A percentile compares a stretch with the other conserved stretches of the same genome.
Conservation (phyloP, 2,113 vertebrate species). For the Bos javanicus region DNA sequence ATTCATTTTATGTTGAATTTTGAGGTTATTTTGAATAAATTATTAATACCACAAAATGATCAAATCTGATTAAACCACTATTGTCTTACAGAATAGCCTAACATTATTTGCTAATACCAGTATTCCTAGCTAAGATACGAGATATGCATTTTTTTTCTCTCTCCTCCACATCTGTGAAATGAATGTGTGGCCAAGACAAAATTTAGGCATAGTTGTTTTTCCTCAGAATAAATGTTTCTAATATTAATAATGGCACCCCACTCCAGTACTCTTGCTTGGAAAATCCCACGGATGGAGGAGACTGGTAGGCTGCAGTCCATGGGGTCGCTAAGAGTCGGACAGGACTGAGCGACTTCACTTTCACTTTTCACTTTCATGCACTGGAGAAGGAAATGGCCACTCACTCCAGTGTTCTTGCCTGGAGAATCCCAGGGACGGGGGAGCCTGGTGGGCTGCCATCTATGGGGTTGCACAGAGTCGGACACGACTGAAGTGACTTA, state of each 20-base stretch:
- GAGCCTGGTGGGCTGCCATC: no score
- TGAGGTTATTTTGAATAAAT: not conserved
- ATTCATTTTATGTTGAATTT: not conserved
- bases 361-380: no score
- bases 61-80: not conserved
- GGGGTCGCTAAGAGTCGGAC: no score
- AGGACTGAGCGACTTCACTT: no score
- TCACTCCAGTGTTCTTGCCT: no score
- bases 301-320: no score
- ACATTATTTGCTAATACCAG: not conserved
- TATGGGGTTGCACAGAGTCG: no score
- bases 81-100: not conserved
- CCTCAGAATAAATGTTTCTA: not conserved
- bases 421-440: no score
- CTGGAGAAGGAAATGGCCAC: no score
- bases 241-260: not conserved
- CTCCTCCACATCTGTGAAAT: not conserved
- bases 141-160: not conserved
- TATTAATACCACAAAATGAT: not conserved
- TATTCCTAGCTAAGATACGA: not conserved
- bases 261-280: no score
- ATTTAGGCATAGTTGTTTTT: not conserved
- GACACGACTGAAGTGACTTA: no score
- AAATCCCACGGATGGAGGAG: no score
- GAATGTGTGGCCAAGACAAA: not conserved